Conservation (phyloP, 2,888 invertebrate genomes). For the Eupithecia subumbrata region DNA sequence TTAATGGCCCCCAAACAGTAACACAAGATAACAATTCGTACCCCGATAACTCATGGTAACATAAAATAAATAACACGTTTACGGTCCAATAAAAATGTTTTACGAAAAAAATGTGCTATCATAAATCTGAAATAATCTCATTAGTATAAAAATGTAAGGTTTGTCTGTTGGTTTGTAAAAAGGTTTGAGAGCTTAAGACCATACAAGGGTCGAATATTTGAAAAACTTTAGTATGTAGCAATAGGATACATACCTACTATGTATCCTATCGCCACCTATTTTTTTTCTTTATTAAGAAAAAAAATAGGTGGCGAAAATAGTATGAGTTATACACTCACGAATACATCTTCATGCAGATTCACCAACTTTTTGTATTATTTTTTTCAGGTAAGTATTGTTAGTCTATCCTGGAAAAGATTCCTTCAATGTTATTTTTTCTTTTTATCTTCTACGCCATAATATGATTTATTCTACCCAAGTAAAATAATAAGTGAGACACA, state of each 20-base stretch:
- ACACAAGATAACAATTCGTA: constrained; percentile 21
- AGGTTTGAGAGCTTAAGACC: neutral
- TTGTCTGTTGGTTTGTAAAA: neutral
- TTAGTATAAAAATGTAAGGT: neutral
- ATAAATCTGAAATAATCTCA: constrained; percentile 51
- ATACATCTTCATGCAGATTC: too few species aligned
- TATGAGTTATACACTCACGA: too few species aligned
- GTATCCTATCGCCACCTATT: too few species aligned
- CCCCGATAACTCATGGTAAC: constrained; percentile 19
- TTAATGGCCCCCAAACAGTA: constrained; percentile 17
- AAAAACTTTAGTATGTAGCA: too few species aligned
- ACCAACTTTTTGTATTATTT: too few species aligned
- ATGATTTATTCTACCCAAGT: neutral
- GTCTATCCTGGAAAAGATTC: neutral
- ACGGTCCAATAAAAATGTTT: constrained; percentile 46
- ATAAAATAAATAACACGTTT: constrained; percentile 29
- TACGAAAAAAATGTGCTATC: constrained; percentile 44
- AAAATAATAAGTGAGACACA: neutral
- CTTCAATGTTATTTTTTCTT: neutral
- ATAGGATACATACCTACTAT: too few species aligned
- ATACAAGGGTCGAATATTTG: neutral
- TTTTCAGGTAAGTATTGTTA: neutral
- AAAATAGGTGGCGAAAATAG: too few species aligned
- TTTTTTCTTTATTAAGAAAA: too few species aligned
- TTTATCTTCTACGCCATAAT: neutral